Evolutionary conservation across 1,140 invertebrate species (phyloP), one percentile per base, ranked within the genome.

Genomic region (Diachasma alloeum): DNA sequence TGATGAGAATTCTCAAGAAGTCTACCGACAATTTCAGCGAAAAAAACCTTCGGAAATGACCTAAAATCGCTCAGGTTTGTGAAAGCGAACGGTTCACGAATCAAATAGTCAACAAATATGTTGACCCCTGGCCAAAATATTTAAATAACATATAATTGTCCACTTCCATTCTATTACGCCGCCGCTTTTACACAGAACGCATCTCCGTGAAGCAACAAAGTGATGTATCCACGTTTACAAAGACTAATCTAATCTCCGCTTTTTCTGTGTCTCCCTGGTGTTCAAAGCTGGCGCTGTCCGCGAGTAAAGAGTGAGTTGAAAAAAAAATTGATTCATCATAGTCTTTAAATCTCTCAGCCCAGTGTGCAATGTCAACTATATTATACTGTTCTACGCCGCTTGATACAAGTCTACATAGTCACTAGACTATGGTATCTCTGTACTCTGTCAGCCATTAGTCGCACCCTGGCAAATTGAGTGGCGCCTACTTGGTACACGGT

Each of bases 391-490:
- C 53, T 70, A 75, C 24, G 31, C 24, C 17, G 26, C 37, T 75
- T 67, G 36, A 63, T 75, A 69, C 63, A 67, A 63, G 73, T 68
- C 66, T 42, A 68, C 63, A 70, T 69, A 53, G 59, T n/a, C n/a
- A 24, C 22, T 75, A n/a, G 46, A 39, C 66, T 59, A 63, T 63
- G 19, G 24, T 63, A 63, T 63, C 59, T 11, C 59, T 71, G 13
- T 70, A 39, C 83, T 85, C 81, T 82, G 83, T 81, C 87, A 86
- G 85, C 87, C 86, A 88, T 89, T 89, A 88, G 87, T 87, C 85
- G 85, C 85, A 87, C 87, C 86, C 87, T 84, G 86, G 77, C 79
- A 89, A 89, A 89, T 89, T 89, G 87, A 88, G 85, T 89, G 86
- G 85, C 86, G 86, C 87, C 86, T 87, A 85, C 86, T 87, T 88